Percentiles rank a stretch among this genome's conserved stretches.
Conservation (phyloP, 64 coral and sea anemone species). For the Stylophora pistillata region DNA sequence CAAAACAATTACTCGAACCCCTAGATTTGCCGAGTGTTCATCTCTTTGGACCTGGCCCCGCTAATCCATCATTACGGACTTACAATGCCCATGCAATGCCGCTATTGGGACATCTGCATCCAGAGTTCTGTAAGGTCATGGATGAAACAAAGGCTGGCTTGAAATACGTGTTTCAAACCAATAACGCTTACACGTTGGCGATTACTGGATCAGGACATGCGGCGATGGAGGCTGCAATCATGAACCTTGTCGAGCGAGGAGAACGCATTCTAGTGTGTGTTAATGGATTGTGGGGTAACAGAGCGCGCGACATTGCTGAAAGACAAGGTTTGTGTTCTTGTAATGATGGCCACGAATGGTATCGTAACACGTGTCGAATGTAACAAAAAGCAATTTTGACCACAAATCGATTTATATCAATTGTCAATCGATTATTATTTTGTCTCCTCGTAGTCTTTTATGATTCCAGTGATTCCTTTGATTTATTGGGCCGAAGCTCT, state of each 20-base stretch:
- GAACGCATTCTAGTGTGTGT: conserved; percentile 84
- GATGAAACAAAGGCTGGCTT: conserved; percentile 91
- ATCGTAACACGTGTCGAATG: background rate
- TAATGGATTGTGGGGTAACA: conserved; percentile 92
- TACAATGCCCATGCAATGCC: conserved; percentile 80
- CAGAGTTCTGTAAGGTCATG: conserved; percentile 74
- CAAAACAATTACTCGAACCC: conserved; percentile 72
- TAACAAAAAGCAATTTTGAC: background rate
- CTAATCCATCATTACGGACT: conserved; percentile 80
- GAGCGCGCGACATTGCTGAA: conserved; percentile 79
- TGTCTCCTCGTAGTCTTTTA: too few relatives aligned
- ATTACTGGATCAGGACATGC: conserved; percentile 85
- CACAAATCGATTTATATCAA: too few relatives aligned
- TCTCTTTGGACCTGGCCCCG: conserved; percentile 86
- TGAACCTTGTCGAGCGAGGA: conserved; percentile 91
- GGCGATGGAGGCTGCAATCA: conserved; percentile 92
- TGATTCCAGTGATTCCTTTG: too few relatives aligned
- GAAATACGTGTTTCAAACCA: conserved; percentile 90
- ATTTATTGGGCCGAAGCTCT: too few relatives aligned
- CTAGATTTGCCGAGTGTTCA: conserved; percentile 68
- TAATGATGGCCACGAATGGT: background rate
- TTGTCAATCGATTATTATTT: too few relatives aligned
- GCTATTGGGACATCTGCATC: conserved; percentile 86
- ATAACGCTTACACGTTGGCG: conserved; percentile 77
- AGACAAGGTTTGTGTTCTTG: conserved; percentile 60